Conservation (phyloP, 2,888 invertebrate species). For the Neoascia interrupta region DNA sequence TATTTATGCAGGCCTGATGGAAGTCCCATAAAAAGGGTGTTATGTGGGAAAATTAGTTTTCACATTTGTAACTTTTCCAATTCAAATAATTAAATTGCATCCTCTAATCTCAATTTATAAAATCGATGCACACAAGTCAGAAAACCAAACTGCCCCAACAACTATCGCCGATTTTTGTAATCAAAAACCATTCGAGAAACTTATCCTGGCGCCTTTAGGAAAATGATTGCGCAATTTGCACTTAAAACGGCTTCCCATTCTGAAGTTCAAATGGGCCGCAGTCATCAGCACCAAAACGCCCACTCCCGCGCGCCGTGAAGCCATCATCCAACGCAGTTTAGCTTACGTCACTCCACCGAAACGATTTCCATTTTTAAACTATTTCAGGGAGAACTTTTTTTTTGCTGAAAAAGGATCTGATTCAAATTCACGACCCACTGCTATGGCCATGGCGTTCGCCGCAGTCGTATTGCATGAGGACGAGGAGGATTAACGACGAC, state of each 20-base stretch:
- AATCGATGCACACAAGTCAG: no score
- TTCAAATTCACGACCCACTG: constrained; percentile 24
- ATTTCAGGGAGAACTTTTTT: constrained; percentile 1
- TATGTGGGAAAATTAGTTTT: no score
- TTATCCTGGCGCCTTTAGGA: not conserved
- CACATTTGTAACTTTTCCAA: no score
- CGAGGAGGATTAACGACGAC: constrained; percentile 14
- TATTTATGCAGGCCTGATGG: no score
- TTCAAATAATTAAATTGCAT: no score
- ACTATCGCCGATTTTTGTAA: constrained; percentile 10
- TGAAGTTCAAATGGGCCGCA: not conserved
- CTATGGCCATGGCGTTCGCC: constrained; percentile 9
- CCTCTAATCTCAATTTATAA: no score
- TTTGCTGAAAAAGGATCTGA: constrained; percentile 22
- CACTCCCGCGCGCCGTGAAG: constrained; percentile 11
- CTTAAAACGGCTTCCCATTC: constrained; percentile 6
- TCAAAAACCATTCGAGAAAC: constrained; percentile 15
- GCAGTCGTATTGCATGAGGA: constrained; percentile 3
- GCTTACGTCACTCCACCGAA: constrained; percentile 33
- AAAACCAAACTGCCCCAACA: no score
- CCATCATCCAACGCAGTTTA: constrained; percentile 15
- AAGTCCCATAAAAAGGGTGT: no score
- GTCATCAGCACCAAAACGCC: not conserved
- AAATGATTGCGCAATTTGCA: constrained; percentile 14
- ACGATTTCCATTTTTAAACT: constrained; percentile 24